Base-by-base conservation (phyloP, 2,888 invertebrate species). In the Ornithoptera alexandrae region DNA sequence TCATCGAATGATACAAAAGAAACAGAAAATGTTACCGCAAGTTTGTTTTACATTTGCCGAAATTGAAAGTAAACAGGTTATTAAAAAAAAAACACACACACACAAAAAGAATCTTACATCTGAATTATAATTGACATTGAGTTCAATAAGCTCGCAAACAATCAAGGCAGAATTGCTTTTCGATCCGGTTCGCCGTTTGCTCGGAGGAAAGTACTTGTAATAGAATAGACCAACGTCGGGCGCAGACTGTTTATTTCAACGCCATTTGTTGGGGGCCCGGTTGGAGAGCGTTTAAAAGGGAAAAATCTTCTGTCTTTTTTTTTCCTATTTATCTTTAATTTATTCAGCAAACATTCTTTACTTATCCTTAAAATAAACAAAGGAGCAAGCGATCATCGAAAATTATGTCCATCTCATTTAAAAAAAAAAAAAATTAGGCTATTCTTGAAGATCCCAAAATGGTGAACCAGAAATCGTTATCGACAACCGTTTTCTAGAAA, bases 221-320 rank as follows among this genome's bases (percentile, higher is more conserved):
- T 76, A 72, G 76, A 77, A 76, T 74, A 73, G 76, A 72, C 73
- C 70, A 65, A 74, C 76, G 79, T 79, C 78, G 75, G 70, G 71
- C 70, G 77, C 84, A 84, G 82, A 78, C 77, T 81, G 79, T 83
- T 82, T 82, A 81, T 80, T 81, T 77, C 72, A 73, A 74, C 73
- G 70, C 71, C 73, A 72, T 77, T 79, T 76, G 79, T 76, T 72
- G 67, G 64, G 15, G 39, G 58, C 72, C 73, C 72, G 74, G n/a
- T 20, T 50, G 65, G 36, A 39, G 36, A 70, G 36, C 64, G 53
- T 68, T 64, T 59, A 59, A 63, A 68, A 18, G 30, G 20, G 10
- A 17, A 62, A 20, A 57, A 59, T 59, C 46, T 15, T 46, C 15
- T 15, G 0, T 15, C 15, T 46, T 46, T 46, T 46, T 17, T 46